These are phyloP conservation scores for Scaptomyza reducta DNA, from an alignment of 2,888 invertebrate genomes.

Conservation along the genomic window DNA sequence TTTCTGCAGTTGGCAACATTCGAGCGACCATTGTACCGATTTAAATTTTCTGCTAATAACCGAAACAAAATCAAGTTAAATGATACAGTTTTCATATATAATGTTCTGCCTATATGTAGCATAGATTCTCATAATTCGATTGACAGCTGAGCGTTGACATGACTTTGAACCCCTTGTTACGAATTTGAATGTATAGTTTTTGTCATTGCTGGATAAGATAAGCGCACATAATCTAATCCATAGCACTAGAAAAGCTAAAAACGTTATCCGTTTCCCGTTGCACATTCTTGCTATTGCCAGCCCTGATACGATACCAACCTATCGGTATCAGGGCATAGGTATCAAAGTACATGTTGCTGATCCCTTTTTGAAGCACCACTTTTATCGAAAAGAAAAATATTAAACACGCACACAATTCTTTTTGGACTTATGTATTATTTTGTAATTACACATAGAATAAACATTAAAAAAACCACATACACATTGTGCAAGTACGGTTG, in stretches of 20 bases:
- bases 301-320: constrained; percentile 22
- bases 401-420: constrained; percentile 16
- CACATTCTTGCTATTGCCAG: constrained; percentile 18
- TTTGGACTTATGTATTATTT: constrained; percentile 49
- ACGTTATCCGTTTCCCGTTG: constrained; percentile 35
- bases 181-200: not conserved
- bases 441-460: constrained; percentile 60
- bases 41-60: not conserved
- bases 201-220: constrained; percentile 59
- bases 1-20: not conserved
- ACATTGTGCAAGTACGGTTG: constrained; percentile 11
- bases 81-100: not conserved
- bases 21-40: not conserved
- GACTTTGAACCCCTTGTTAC: constrained; percentile 8
- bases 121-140: not conserved
- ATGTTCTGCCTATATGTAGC: not conserved
- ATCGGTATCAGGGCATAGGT: constrained; percentile 35
- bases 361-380: not conserved
- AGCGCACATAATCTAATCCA: constrained; percentile 65
- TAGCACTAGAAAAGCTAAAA: constrained; percentile 7
- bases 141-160: not conserved
- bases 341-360: constrained; percentile 55
- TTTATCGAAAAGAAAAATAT: not conserved
- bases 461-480: constrained; percentile 40
- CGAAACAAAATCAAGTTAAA: not conserved